These are phyloP conservation scores for Capreolus pygargus DNA, from an alignment of 2,113 vertebrate species.

Conservation along the genomic window DNA sequence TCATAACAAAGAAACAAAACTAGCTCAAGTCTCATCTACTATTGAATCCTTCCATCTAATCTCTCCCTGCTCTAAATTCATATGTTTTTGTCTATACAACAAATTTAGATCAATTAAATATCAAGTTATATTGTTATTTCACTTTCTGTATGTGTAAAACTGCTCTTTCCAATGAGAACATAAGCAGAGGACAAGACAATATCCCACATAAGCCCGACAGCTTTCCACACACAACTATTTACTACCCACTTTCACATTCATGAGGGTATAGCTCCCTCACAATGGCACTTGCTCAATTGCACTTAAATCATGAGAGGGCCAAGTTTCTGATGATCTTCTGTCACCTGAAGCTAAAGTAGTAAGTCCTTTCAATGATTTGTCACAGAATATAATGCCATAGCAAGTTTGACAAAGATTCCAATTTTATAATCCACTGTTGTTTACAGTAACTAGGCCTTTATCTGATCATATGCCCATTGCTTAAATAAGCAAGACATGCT, in stretches of 20 bases:
- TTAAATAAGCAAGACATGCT: constrained; percentile 11
- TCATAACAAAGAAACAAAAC: background rate
- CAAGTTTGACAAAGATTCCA: background rate
- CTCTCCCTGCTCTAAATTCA: background rate
- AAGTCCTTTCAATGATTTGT: background rate
- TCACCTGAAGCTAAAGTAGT: background rate
- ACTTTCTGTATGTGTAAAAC: background rate
- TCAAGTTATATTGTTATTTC: background rate
- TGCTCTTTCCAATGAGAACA: background rate
- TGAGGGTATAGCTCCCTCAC: background rate
- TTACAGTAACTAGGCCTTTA: background rate
- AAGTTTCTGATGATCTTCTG: background rate
- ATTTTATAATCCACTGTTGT: background rate
- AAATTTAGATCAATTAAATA: background rate
- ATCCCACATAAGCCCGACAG: background rate
- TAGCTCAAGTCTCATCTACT: background rate
- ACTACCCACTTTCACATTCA: background rate
- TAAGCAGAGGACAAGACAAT: background rate
- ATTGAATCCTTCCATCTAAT: background rate
- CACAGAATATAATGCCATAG: background rate
- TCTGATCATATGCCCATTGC: background rate
- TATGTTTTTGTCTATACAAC: background rate
- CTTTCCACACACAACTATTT: background rate
- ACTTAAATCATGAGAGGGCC: background rate
- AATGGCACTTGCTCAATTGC: background rate